These are phyloP conservation scores for Conus ventricosus DNA, from an alignment of 1,140 invertebrate genomes.

Conservation along the genomic window DNA sequence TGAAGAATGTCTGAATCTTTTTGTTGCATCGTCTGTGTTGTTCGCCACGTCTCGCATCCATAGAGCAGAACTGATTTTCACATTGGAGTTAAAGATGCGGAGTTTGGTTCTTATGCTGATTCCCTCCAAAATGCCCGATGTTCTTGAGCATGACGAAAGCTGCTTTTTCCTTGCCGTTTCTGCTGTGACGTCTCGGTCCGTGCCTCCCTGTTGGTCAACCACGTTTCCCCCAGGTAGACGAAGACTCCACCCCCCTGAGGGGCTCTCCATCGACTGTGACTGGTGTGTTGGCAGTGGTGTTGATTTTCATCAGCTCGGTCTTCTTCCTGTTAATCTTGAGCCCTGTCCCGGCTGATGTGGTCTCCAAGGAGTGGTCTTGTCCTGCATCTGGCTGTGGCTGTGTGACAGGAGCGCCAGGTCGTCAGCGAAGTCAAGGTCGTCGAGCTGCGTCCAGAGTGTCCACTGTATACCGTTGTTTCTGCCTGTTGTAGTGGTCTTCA, in stretches of 20 bases:
- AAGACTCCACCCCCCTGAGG: not conserved
- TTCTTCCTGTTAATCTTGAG: slow-evolving; percentile 10
- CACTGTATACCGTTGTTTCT: too few species aligned
- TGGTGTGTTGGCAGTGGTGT: slow-evolving; percentile 22
- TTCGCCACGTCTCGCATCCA: slow-evolving; percentile 42
- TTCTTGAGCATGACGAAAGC: slow-evolving; percentile 37
- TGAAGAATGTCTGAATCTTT: too few species aligned
- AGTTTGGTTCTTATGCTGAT: slow-evolving; percentile 40
- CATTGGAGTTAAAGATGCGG: slow-evolving; percentile 48
- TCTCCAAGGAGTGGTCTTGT: too few species aligned
- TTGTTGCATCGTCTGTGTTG: too few species aligned
- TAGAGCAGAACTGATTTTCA: slow-evolving; percentile 50
- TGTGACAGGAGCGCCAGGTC: too few species aligned
- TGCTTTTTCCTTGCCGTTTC: slow-evolving; percentile 35
- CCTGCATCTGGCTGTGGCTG: too few species aligned
- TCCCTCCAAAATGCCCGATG: slow-evolving; percentile 28
- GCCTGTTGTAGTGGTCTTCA: too few species aligned
- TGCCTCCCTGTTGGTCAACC: slow-evolving; percentile 36
- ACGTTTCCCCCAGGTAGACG: slow-evolving; percentile 13
- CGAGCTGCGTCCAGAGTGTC: too few species aligned
- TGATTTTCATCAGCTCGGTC: slow-evolving; percentile 1
- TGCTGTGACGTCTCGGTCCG: slow-evolving; percentile 33
- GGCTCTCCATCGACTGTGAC: slow-evolving; percentile 9
- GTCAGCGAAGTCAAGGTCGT: too few species aligned
- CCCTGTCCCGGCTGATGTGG: too few species aligned